These are phyloP conservation scores for Steatocranus sp. DNA, from an alignment of 2,797 vertebrate genomes.

Conservation along the genomic window DNA sequence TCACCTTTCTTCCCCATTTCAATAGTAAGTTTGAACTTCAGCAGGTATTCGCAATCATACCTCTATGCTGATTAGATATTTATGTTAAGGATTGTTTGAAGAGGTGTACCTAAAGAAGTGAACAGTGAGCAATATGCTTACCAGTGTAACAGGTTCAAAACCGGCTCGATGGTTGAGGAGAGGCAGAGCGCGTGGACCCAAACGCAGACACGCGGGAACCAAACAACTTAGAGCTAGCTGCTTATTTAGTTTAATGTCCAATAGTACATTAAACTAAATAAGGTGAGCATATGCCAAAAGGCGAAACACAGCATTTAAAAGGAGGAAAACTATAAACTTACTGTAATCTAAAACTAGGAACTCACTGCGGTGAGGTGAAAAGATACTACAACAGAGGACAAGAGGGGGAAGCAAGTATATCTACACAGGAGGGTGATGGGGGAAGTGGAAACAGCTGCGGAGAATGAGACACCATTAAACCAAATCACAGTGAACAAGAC, in stretches of 20 bases:
- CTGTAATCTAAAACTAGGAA: neutral
- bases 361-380: neutral
- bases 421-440: neutral
- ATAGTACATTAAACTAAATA: fast-evolving
- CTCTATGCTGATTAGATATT: neutral
- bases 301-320: neutral
- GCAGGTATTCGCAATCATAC: neutral
- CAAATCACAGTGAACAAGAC: neutral
- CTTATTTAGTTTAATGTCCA: neutral
- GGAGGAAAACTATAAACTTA: neutral
- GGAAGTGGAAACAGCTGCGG: neutral
- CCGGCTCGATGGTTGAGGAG: neutral
- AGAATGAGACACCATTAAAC: neutral
- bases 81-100: neutral
- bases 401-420: neutral
- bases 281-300: neutral
- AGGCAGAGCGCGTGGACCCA: too few relatives aligned
- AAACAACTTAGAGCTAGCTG: neutral
- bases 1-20: neutral
- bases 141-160: neutral
- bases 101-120: neutral
- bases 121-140: neutral
- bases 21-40: neutral
- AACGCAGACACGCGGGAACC: neutral
- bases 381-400: neutral